These are phyloP conservation scores for Cyanoramphus novaezelandiae DNA, from an alignment of 2,113 vertebrate species.

Conservation along the genomic window DNA sequence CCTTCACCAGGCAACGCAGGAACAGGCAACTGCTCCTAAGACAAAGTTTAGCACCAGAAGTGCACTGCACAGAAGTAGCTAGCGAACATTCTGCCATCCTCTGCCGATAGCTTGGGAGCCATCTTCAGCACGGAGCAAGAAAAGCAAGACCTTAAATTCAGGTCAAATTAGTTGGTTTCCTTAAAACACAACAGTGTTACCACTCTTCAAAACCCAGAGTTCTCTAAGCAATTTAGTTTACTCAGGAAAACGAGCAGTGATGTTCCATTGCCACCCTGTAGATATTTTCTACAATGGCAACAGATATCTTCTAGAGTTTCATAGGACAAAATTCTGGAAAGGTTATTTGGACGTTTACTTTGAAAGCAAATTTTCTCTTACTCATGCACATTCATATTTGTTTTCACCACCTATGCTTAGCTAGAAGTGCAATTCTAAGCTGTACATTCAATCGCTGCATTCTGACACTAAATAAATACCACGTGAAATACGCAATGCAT, in stretches of 20 bases:
- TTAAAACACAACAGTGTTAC: neutral
- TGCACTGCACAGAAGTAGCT: neutral
- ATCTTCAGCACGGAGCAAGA: neutral
- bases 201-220: neutral
- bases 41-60: neutral
- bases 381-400: neutral
- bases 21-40: neutral
- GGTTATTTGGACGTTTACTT: neutral
- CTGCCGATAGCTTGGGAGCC: neutral
- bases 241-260: rapidly evolving
- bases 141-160: neutral
- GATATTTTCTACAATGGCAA: neutral
- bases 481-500: neutral
- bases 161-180: neutral
- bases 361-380: neutral
- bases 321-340: neutral
- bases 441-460: neutral
- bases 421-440: neutral
- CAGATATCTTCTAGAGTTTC: neutral
- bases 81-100: neutral
- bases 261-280: neutral
- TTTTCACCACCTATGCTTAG: neutral
- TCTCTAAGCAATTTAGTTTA: neutral
- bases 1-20: neutral
- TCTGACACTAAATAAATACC: neutral